Base-by-base conservation (phyloP, 2,888 invertebrate genomes). In the Troilus luridus region DNA sequence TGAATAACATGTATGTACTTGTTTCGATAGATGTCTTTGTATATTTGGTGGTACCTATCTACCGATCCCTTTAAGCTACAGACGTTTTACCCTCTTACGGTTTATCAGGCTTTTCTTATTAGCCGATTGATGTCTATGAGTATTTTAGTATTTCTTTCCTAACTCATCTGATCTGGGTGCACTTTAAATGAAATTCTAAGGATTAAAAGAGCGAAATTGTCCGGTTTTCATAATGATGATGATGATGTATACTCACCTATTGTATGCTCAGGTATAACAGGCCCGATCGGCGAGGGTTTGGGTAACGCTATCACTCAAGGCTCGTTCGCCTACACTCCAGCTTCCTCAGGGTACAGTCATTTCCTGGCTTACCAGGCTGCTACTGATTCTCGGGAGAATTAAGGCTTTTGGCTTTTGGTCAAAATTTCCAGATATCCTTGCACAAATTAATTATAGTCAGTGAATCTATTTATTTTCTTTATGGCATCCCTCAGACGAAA, bases 341-440 rank as follows among this genome's bases (percentile, higher is more conserved):
- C 27, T 77, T 77, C 72, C 17, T 77, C 27, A 17, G 72, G 27
- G 27, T 77, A 5, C 41, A 77, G 72, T 77, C 72, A 77, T 77
- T 77, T 77, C 72, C 72, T 77, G 72, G 41, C 72, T 77, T 8
- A 77, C 72, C 27, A 41, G 72, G 17, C 72, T 77, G 72, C 72
- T 41, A 77, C 72, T 19, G 41, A 17, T 41, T 41, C 41, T 17
- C 41, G 17, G 17, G 2, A 19, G 41, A 0, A 41, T 77, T 19
- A 19, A 27, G 19, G 72, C 7, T 77, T 17, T 77, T 77, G 19
- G 27, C 6, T 41, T 64, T 5, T 11, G n/a, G 7, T n/a, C 1
- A 21, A 9, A n/a, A n/a, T 64, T 6, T 6, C 21, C 62, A 62
- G 21, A 62, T 21, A 62, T 62, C 21, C 21, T n/a, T 21, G 9